Evolutionary conservation across 2,888 invertebrate genomes (phyloP).

Genomic region (Theretra japonica): DNA sequence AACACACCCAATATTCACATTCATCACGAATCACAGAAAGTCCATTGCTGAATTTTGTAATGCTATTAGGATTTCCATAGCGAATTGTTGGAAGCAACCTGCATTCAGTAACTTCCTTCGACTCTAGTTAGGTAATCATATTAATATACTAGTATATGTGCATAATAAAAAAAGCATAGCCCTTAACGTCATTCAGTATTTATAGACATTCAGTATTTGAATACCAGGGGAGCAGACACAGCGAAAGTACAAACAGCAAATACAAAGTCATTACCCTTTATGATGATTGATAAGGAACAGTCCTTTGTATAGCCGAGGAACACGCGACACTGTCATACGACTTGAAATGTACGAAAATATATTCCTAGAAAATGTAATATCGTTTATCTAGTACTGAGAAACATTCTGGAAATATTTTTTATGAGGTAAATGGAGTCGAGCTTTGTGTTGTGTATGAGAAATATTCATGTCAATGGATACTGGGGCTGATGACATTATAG

Average conservation of each 20-base stretch:
- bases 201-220: not conserved
- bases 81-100: too few relatives aligned
- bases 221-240: not conserved
- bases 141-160: too few relatives aligned
- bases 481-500: too few relatives aligned
- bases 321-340: not conserved
- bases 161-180: not conserved
- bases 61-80: too few relatives aligned
- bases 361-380: slow-evolving; percentile 1
- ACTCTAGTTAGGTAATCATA: too few relatives aligned
- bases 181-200: not conserved
- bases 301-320: not conserved
- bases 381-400: not conserved
- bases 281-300: slow-evolving; percentile 12
- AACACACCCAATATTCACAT: too few relatives aligned
- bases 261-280: slow-evolving; percentile 14
- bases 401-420: not conserved
- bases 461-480: too few relatives aligned
- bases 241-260: not conserved
- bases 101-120: too few relatives aligned
- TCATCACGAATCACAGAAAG: too few relatives aligned
- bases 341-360: not conserved
- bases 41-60: too few relatives aligned
- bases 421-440: too few relatives aligned
- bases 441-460: too few relatives aligned